Evolutionary conservation across 2,113 vertebrate species (phyloP), one percentile per base, ranked within the genome.

Genomic region (Malurus melanocephalus): DNA sequence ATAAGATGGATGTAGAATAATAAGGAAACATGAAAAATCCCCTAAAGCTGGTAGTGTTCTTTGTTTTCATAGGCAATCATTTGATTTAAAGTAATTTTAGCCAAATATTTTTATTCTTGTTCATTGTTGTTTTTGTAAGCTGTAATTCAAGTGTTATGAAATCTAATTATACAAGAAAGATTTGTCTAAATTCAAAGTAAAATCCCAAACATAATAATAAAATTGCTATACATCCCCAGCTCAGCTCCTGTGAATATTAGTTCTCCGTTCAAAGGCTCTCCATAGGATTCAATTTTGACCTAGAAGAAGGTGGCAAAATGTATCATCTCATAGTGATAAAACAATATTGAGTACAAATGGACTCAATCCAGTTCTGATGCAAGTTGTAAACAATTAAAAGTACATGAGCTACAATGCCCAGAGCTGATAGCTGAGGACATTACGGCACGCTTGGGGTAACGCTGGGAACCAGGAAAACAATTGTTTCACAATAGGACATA

Each of bases 351-450:
- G 95, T 95, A 84, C 93, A 94, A 97, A 96, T 92, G 93, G 96
- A 95, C 95, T 95, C 87, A 16, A 42, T 96, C 96, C 95, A 96
- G 91, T 96, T 96, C 83, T 85, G 85, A 92, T 89, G 91, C 92
- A 94, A 95, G 82, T 91, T 94, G 92, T 97, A 96, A 96, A 97
- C 96, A 97, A 97, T 97, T 97, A 97, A 94, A 97, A 96, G 96
- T 97, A 96, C 96, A 95, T 87, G 92, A 96, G 95, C 96, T 96
- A 68, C 86, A 94, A 94, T 91, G 90, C 95, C 88, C 87, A 93
- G 76, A 96, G 94, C 95, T 96, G 94, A 88, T 92, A 95, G 80
- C 84, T 85, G 89, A 96, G 94, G 90, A 96, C 92, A 85, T 96
- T 94, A 96, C 92, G 95, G 35, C 93, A 92, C 95, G 18, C 93